phyloP scores from a whole-genome alignment of 1,140 invertebrate genomes.

The Listronotus bonariensis region DNA sequence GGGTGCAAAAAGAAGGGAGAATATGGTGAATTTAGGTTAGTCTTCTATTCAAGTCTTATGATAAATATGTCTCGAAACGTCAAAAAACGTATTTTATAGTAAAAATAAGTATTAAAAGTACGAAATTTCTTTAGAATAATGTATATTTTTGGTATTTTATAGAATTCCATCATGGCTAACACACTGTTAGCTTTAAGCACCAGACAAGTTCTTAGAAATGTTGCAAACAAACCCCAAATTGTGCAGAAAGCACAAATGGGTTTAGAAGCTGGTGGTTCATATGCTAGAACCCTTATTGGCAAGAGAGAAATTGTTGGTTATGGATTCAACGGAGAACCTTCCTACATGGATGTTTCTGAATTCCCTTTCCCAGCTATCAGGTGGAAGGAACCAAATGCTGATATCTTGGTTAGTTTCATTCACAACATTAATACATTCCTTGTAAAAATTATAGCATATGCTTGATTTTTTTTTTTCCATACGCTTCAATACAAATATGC shows the following conservation, averaged over 20 bases:
- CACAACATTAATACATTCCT: too few species aligned
- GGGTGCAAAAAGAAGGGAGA: too few species aligned
- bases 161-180: slow-evolving; percentile 28
- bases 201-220: slow-evolving; percentile 31
- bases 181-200: slow-evolving; percentile 30
- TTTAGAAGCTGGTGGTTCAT: slow-evolving; percentile 35
- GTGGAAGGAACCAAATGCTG: slow-evolving; percentile 71
- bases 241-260: slow-evolving; percentile 40
- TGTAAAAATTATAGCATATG: too few species aligned
- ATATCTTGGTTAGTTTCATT: slow-evolving; percentile 61
- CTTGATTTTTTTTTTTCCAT: too few species aligned
- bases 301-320: slow-evolving; percentile 90
- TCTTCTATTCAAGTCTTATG: too few species aligned
- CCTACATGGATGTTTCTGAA: slow-evolving; percentile 79
- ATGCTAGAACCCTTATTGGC: slow-evolving; percentile 62
- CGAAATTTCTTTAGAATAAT: too few species aligned
- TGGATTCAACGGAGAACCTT: slow-evolving; percentile 80
- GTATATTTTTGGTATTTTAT: not conserved
- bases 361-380: slow-evolving; percentile 91
- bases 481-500: too few species aligned
- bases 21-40: too few species aligned
- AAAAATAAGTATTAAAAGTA: too few species aligned
- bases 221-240: slow-evolving; percentile 11
- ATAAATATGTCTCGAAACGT: too few species aligned
- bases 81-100: too few species aligned